These are phyloP conservation scores for Plusia festucae DNA, from an alignment of 2,888 invertebrate genomes.

Conservation along the genomic window DNA sequence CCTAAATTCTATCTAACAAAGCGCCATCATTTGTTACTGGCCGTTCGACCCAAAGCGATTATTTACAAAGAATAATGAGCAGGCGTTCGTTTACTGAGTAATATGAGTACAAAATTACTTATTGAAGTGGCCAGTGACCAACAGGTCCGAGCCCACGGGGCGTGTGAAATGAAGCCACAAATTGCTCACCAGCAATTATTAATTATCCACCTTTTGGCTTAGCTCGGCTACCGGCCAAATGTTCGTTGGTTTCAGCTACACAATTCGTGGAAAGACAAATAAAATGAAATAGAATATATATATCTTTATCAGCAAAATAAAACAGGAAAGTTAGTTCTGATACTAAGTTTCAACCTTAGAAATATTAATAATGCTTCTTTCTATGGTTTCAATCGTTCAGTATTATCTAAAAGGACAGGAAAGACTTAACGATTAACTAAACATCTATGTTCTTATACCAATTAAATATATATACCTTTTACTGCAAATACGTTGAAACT, in stretches of 20 bases:
- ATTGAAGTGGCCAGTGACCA: conserved; percentile 54
- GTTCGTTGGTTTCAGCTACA: conserved; percentile 36
- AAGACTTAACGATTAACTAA: not conserved
- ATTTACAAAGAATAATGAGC: conserved; percentile 47
- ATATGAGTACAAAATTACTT: conserved; percentile 38
- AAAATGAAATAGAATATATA: not conserved
- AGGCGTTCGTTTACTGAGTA: conserved; percentile 20
- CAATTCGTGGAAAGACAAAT: conserved; percentile 35
- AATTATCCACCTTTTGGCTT: conserved; percentile 61
- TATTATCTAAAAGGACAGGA: too few relatives aligned
- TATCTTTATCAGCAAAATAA: too few relatives aligned
- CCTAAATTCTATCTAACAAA: conserved; percentile 39
- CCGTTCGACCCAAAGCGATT: conserved; percentile 43
- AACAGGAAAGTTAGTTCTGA: too few relatives aligned
- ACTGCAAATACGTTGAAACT: conserved; percentile 47
- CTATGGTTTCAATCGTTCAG: too few relatives aligned
- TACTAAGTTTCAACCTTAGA: too few relatives aligned
- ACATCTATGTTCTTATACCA: not conserved
- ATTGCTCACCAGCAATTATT: conserved; percentile 68
- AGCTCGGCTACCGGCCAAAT: conserved; percentile 61
- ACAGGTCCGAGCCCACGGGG: conserved; percentile 64
- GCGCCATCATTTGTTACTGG: conserved; percentile 40
- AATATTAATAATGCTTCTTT: too few relatives aligned
- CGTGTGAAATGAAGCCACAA: conserved; percentile 65
- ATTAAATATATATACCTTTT: conserved; percentile 6